Conservation (phyloP, 2,113 vertebrate species). For the Hemiprocne comata region DNA sequence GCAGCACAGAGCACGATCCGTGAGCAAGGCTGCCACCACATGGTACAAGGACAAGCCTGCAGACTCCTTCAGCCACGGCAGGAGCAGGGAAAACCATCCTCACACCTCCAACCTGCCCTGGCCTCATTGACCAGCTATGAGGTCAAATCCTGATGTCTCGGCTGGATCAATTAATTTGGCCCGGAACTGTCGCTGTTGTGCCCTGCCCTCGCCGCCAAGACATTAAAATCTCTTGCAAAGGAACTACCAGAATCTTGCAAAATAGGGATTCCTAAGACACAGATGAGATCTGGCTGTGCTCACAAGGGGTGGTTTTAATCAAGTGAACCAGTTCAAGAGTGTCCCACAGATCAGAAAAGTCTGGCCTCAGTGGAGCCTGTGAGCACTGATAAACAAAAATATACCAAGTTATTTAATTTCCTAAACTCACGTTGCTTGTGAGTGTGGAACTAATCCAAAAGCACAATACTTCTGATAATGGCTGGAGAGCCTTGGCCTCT, state of each 20-base stretch:
- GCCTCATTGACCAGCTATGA: neutral
- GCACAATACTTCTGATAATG: neutral
- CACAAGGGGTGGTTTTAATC: neutral
- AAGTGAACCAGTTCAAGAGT: neutral
- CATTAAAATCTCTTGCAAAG: neutral
- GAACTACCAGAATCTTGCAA: neutral
- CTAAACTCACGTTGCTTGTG: rapidly evolving
- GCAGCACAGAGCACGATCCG: neutral
- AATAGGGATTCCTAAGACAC: neutral
- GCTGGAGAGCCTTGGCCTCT: neutral
- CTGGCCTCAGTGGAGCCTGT: neutral
- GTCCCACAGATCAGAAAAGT: neutral
- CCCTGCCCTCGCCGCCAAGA: neutral
- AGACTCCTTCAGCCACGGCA: neutral
- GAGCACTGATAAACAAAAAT: neutral
- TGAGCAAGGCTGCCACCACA: conserved; percentile 33
- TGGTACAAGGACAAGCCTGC: neutral
- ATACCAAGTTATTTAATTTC: neutral
- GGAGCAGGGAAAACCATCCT: neutral
- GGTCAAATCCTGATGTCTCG: neutral
- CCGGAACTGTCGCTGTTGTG: neutral
- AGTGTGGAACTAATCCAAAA: neutral
- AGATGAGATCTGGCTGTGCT: neutral
- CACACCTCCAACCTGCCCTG: neutral
- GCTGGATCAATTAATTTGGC: neutral